These are phyloP conservation scores for Eulemur macaco DNA, from an alignment of 2,113 vertebrate genomes.

Conservation along the genomic window DNA sequence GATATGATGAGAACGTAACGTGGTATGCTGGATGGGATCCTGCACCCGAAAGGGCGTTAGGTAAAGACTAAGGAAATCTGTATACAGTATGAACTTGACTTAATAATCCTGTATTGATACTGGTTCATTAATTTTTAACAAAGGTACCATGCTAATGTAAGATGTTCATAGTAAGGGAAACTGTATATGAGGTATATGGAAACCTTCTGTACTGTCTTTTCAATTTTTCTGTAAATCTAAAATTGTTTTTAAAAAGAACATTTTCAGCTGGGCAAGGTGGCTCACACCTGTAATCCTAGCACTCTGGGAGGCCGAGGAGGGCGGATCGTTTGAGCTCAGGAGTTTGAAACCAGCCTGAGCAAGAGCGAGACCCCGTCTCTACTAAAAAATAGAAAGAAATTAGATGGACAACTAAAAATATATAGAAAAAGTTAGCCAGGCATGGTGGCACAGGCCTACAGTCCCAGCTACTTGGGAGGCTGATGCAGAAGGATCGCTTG, in stretches of 20 bases:
- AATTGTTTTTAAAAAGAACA: not conserved
- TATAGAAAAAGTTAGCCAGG: no score
- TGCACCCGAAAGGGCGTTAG: not conserved
- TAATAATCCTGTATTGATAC: not conserved
- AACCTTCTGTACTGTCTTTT: not conserved
- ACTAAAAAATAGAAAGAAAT: no score
- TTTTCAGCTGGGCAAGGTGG: not conserved
- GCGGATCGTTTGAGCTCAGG: not conserved
- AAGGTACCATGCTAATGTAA: not conserved
- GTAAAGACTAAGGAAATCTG: not conserved
- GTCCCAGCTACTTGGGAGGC: no score
- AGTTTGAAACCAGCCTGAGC: no score
- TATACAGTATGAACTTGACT: not conserved
- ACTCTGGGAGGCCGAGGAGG: not conserved
- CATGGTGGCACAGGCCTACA: no score
- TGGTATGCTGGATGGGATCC: not conserved
- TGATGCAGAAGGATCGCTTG: no score
- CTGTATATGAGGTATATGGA: not conserved
- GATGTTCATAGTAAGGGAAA: not conserved
- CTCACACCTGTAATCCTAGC: not conserved
- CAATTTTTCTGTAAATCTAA: not conserved
- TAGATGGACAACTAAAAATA: no score
- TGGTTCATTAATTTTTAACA: not conserved
- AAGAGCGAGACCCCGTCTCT: no score
- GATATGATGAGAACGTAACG: not conserved